Evolutionary conservation across 1,140 invertebrate genomes (phyloP), one percentile per base, ranked within the genome.

Genomic region (Lasioglossum albipes): DNA sequence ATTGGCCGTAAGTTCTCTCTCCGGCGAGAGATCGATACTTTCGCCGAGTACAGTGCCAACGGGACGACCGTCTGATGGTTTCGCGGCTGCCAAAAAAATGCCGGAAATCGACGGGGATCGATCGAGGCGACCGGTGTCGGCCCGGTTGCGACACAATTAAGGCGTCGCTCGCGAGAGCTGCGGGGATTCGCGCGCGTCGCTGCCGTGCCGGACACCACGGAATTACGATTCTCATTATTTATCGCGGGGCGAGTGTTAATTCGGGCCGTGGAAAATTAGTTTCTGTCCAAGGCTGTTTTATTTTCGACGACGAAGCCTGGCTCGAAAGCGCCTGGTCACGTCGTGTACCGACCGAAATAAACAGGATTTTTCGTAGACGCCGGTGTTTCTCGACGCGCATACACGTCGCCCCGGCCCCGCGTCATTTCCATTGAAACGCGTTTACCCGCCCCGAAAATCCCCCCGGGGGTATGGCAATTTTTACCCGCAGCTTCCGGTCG

Each of bases 281-380:
- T 70, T 65, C 49, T n/a, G 59, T 41, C 69, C 76, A 65, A 72
- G 69, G 61, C 45, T 72, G 59, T 16, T 79, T 79, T 79, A 72
- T 79, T 79, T 64, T 41, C 61, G 69, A 54, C 57, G 20, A 0
- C 59, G 13, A 42, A 54, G 61, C 16, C 22, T 71, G 75, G 75
- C 75, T 57, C 57, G 62, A 71, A 71, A 49, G 18, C 49, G 27
- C 49, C 27, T 22, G 10, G 45, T 10, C 18, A 22, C 45, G 0
- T 13, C 9, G n/a, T 5, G 45, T 13, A 27, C 59, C n/a, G 61
- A n/a, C 61, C 41, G 36, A 72, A 42, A 61, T 22, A 72, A 42
- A 61, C 16, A 42, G 9, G 18, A 41, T 72, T 61, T 27, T 61
- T 10, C n/a, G 18, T 27, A 42, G 36, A 42, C 36, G 64, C 16